Evolutionary conservation across 2,888 invertebrate genomes (phyloP), one percentile per base, ranked within the genome.

Genomic region (Nomada ruficornis): DNA sequence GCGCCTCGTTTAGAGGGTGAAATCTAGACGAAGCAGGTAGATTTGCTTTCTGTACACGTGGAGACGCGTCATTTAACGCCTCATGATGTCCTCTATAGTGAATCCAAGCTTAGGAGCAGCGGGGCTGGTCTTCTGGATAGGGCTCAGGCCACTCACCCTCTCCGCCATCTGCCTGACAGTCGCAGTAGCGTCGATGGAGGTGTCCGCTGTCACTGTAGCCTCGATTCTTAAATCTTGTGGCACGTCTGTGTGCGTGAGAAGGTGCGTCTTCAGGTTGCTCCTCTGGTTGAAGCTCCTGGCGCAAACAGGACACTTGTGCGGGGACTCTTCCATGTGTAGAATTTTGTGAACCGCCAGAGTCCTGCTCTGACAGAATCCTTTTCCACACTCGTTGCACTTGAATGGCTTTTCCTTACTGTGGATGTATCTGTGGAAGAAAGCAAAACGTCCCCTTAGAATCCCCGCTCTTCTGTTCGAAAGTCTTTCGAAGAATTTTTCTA

Each of bases 361-460:
- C 69, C 99, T 95, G 29, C 98, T 98, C 93, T 99, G 99, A 94
- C 99, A 99, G 94, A 99, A 99, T 7, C 99, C 99, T 94, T 99
- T 99, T 62, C 98, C 98, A 94, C 99, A 99, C 90, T 98, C 98
- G 4, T 96, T 96, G 94, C 99, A 99, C 93, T 98, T 99, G 95
- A 99, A 99, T 0, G 99, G 99, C 94, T 99, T 99, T 94, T 99
- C 98, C 93, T 99, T 99, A 87, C 98, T 98, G 94, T 99, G 99
- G 87, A 99, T 99, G 94, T 99, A 99, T 93, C 98, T 98, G 95
- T 2, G 0, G 87, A 83, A 57, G 29, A 42, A 69, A 75, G 36
- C 69, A 10, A 26, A 11, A 42, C 7, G 2, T 0, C 0, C 26
- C 23, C 5, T 9, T 36, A 36, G 36, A 36, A 36, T 7, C 36